Base-by-base conservation (phyloP, 2,113 vertebrate species). In the Anarrhichthys ocellatus region DNA sequence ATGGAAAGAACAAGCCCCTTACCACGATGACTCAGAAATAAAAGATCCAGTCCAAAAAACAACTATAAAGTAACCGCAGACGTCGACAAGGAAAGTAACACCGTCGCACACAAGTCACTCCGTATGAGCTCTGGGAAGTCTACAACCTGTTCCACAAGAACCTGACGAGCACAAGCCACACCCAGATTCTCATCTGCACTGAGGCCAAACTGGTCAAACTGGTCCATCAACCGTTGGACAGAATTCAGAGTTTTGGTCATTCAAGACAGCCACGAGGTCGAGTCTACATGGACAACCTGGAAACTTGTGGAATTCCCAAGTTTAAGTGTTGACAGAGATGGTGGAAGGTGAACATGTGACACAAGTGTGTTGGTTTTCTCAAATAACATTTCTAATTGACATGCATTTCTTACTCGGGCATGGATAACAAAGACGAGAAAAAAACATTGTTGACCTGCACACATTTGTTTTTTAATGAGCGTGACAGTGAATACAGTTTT, bases 131-230 rank as follows among this genome's bases (percentile, higher is more conserved):
- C 24, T 50, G 22, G 24, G 59, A 68, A 87, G 54, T 70, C 70
- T 22, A 76, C 71, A 91, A 94, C 93, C 92, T 82, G 93, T 91
- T 94, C 71, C 46, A 81, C 94, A 89, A 90, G 91, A 83, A 84
- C 71, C 61, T 62, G 22, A 67, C 66, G 59, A 76, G 61, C 86
- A 79, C 50, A 87, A 76, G 74, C 84, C 90, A 84, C 91, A 52
- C 84, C 92, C 82, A 86, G 63, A 65, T 78, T 81, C 80, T 83
- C 88, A 88, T 83, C 69, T 58, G 62, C 11, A 36, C 46, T 24
- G 56, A 52, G 34, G 78, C 72, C 66, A 88, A 91, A 94, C 94
- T 13, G 52, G 92, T 90, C 85, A 14, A 73, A 89, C 91, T 20
- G 71, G 92, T 81, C 68, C 5, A 15, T 54, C 89, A 73, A 46